These are phyloP conservation scores for Neomicropteryx cornuta DNA, from an alignment of 1,140 invertebrate species.

Conservation along the genomic window DNA sequence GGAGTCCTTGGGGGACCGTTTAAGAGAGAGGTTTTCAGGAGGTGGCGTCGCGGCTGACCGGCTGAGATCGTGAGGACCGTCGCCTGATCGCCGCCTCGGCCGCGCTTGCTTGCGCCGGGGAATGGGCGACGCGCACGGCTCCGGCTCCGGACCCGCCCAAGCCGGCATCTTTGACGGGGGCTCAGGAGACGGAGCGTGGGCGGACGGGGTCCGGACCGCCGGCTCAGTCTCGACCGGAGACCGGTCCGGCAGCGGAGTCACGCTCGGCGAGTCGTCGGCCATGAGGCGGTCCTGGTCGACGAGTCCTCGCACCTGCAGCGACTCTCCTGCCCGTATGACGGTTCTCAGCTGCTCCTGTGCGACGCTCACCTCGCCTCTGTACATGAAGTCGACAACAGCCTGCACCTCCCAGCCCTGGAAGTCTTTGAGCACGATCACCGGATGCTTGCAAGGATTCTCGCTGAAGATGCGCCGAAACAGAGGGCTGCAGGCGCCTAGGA, in stretches of 20 bases:
- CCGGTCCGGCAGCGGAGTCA: constrained; percentile 42
- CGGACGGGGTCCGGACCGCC: constrained; percentile 22
- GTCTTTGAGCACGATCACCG: constrained; percentile 83
- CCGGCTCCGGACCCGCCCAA: constrained; percentile 19
- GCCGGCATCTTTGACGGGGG: constrained; percentile 10
- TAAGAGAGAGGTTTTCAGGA: constrained; percentile 38
- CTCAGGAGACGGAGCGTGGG: constrained; percentile 26
- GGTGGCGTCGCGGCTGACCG: constrained; percentile 32
- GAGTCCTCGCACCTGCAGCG: constrained; percentile 68
- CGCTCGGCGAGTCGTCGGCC: constrained; percentile 34
- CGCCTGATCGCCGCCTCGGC: constrained; percentile 68
- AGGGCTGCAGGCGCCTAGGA: constrained; percentile 81
- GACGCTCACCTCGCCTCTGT: constrained; percentile 80
- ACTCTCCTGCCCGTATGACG: constrained; percentile 76
- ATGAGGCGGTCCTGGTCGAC: constrained; percentile 52
- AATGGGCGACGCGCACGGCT: constrained; percentile 56
- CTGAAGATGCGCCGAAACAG: constrained; percentile 82
- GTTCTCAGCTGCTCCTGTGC: constrained; percentile 69
- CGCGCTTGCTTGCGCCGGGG: constrained; percentile 70
- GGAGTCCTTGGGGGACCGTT: constrained; percentile 48
- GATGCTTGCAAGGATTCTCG: constrained; percentile 88
- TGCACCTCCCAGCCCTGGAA: constrained; percentile 77
- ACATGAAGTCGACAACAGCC: constrained; percentile 86
- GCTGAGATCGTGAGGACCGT: constrained; percentile 58
- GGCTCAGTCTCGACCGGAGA: constrained; percentile 47